Evolutionary conservation across 1,140 invertebrate species (phyloP).

Genomic region (Himalopsyche phryganea): DNA sequence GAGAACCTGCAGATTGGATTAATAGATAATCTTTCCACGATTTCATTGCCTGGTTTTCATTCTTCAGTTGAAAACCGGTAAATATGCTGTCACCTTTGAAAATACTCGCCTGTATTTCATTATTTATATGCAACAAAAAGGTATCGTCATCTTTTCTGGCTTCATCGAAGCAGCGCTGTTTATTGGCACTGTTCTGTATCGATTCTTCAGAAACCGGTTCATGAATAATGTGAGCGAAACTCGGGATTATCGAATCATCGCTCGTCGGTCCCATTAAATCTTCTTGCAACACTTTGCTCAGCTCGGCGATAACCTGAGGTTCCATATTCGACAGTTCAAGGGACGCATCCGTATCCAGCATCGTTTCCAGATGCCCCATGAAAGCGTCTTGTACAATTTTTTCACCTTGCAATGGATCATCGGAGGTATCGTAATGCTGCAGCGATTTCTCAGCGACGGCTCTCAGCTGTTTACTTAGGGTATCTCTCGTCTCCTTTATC

Average conservation of each 20-base stretch:
- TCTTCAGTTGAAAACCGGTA: too few relatives aligned
- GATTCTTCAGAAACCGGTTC: constrained; percentile 4
- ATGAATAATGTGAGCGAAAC: constrained; percentile 20
- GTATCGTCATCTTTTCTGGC: not conserved
- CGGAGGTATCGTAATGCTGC: constrained; percentile 18
- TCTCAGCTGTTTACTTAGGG: constrained; percentile 17
- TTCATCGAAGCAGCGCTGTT: not conserved
- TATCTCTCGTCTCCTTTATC: constrained; percentile 25
- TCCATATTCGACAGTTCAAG: constrained; percentile 31
- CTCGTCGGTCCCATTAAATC: constrained; percentile 23
- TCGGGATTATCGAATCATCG: constrained; percentile 19
- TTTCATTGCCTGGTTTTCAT: too few relatives aligned
- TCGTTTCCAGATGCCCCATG: constrained; percentile 27
- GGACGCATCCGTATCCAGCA: constrained; percentile 28
- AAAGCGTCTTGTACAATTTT: constrained; percentile 30
- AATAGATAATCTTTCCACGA: too few relatives aligned
- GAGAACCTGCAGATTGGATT: too few relatives aligned
- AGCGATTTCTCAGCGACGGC: constrained; percentile 29
- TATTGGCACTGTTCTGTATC: not conserved
- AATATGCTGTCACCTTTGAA: too few relatives aligned
- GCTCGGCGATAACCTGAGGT: constrained; percentile 27
- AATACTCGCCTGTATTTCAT: not conserved
- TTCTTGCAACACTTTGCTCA: constrained; percentile 28
- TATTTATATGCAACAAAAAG: not conserved
- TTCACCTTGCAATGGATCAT: constrained; percentile 22